Conservation (phyloP, 1,140 invertebrate genomes). For the Arion vulgaris region DNA sequence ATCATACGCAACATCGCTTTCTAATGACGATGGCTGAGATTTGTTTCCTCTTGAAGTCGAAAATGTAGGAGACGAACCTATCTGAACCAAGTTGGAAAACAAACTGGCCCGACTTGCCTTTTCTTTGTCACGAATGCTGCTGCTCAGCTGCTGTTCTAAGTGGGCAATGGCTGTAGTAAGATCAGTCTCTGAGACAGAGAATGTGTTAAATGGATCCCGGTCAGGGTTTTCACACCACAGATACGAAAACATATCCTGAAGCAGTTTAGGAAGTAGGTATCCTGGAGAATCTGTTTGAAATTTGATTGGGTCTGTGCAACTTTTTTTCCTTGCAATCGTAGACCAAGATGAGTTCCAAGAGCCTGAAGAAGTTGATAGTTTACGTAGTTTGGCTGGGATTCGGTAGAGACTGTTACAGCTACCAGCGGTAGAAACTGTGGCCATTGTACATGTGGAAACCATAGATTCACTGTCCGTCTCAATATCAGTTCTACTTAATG, state of each 20-base stretch:
- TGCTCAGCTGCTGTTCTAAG: slow-evolving; percentile 60
- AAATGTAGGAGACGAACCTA: too few relatives aligned
- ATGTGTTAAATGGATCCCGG: slow-evolving; percentile 65
- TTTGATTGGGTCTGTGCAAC: background rate
- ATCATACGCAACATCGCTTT: slow-evolving; percentile 37
- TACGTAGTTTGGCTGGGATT: slow-evolving; percentile 43
- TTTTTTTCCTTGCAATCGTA: background rate
- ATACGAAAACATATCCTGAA: slow-evolving; percentile 46
- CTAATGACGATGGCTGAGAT: background rate
- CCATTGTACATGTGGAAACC: slow-evolving; percentile 9
- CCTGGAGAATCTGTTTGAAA: background rate
- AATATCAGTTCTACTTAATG: background rate
- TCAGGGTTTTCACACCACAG: slow-evolving; percentile 69
- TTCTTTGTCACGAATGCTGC: slow-evolving; percentile 20
- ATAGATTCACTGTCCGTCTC: slow-evolving; percentile 13
- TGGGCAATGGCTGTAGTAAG: slow-evolving; percentile 64
- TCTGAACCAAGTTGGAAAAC: slow-evolving; percentile 9
- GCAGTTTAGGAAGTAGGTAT: slow-evolving; percentile 15
- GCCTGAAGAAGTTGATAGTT: slow-evolving; percentile 38
- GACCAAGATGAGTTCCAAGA: slow-evolving; percentile 15
- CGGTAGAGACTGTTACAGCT: slow-evolving; percentile 37
- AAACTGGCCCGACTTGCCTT: background rate
- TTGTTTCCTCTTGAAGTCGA: background rate
- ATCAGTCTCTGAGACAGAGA: slow-evolving; percentile 67
- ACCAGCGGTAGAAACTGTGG: slow-evolving; percentile 28